Evolutionary conservation across 2,113 vertebrate genomes (phyloP).

Genomic region (Verasper variegatus): DNA sequence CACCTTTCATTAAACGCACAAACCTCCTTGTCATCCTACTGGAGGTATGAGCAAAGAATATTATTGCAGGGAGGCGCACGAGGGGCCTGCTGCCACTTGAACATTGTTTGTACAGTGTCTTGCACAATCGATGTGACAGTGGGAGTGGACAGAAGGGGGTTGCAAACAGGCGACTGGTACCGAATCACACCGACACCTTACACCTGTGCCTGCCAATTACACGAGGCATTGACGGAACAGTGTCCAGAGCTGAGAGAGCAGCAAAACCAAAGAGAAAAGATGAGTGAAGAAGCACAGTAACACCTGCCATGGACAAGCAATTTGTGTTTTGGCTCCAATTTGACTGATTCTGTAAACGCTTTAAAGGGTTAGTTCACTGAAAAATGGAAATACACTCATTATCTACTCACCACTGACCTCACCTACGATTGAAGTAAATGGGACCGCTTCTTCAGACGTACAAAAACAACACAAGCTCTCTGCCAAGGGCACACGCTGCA

Average conservation of each 20-base stretch:
- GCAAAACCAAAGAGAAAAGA: background rate
- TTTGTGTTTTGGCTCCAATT: background rate
- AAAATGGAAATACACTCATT: no score
- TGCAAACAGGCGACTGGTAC: no score
- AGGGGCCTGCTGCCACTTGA: background rate
- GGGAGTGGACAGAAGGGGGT: conserved; percentile 17
- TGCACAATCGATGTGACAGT: conserved; percentile 9
- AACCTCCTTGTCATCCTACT: conserved; percentile 2
- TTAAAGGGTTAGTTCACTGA: no score
- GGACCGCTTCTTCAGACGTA: no score
- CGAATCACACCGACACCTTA: conserved; percentile 6
- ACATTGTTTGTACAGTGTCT: conserved; percentile 5
- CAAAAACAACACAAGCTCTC: no score
- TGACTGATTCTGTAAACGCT: background rate
- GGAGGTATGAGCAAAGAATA: conserved; percentile 11
- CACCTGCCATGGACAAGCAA: background rate
- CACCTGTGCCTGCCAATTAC: conserved; percentile 45
- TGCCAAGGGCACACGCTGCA: no score
- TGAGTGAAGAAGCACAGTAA: background rate
- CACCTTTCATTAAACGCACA: background rate
- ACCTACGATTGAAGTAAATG: no score
- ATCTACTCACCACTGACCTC: no score
- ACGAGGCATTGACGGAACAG: conserved; percentile 21
- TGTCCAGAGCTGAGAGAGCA: background rate
- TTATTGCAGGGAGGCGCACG: conserved; percentile 11